A percentile compares a stretch with the other conserved stretches of the same genome.
Evolutionary conservation across 2,797 vertebrate genomes (phyloP).

Genomic region (Oreonectes daqikongensis): DNA sequence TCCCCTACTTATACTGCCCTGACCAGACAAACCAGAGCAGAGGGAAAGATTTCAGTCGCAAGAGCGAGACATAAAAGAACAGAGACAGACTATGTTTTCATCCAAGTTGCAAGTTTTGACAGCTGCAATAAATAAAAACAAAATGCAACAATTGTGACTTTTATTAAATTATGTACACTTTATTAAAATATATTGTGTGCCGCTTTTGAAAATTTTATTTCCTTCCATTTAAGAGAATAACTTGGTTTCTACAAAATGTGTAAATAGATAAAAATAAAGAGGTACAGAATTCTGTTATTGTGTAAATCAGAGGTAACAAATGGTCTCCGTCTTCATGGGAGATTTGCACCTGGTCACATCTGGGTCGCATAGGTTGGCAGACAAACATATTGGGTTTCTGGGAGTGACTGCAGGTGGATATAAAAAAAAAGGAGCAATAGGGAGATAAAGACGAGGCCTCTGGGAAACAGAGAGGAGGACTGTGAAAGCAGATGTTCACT

Average conservation of each 20-base stretch:
- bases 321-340: constrained; percentile 3
- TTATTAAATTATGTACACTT: too few relatives aligned
- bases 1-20: constrained; percentile 38
- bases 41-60: constrained; percentile 14
- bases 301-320: constrained; percentile 24
- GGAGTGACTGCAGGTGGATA: constrained; percentile 25
- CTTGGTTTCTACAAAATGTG: too few relatives aligned
- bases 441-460: constrained; percentile 27
- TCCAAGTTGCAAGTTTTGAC: background rate
- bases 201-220: too few relatives aligned
- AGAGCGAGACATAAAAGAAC: background rate
- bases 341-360: constrained; percentile 45
- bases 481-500: constrained; percentile 27
- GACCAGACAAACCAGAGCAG: constrained; percentile 28
- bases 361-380: background rate
- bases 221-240: too few relatives aligned
- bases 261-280: too few relatives aligned
- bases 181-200: too few relatives aligned
- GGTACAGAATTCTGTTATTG: background rate
- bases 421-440: constrained; percentile 23
- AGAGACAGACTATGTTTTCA: background rate
- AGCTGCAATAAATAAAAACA: too few relatives aligned
- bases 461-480: constrained; percentile 40
- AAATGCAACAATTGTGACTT: too few relatives aligned
- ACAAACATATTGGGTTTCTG: constrained; percentile 38